Conservation (phyloP, 2,888 invertebrate species). For the Anthrax anthrax region DNA sequence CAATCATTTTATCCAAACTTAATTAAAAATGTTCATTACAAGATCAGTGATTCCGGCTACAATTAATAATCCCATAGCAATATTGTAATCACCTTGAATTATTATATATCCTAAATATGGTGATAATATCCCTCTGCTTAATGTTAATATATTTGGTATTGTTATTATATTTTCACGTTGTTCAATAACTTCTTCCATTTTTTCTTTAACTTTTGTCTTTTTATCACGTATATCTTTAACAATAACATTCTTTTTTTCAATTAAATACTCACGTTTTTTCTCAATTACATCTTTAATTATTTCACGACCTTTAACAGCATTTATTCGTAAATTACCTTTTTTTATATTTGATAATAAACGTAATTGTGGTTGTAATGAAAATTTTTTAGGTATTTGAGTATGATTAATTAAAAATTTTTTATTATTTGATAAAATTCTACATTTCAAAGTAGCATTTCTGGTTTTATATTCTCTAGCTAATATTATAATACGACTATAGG, state of each 20-base stretch:
- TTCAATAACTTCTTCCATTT: constrained; percentile 46
- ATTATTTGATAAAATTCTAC: too few relatives aligned
- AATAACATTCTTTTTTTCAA: constrained; percentile 45
- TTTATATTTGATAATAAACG: constrained; percentile 16
- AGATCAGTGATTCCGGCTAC: constrained; percentile 85
- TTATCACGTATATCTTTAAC: constrained; percentile 58
- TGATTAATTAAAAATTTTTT: too few relatives aligned
- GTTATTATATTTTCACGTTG: constrained; percentile 77
- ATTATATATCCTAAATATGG: constrained; percentile 86
- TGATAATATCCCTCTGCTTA: constrained; percentile 68
- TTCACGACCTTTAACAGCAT: constrained; percentile 36
- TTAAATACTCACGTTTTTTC: constrained; percentile 46
- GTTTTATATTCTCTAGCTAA: background rate
- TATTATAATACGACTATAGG: background rate
- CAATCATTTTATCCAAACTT: constrained; percentile 2
- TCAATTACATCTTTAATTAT: constrained; percentile 43
- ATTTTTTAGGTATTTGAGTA: too few relatives aligned
- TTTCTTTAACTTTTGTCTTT: constrained; percentile 56
- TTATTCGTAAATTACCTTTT: constrained; percentile 25
- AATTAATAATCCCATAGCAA: constrained; percentile 68
- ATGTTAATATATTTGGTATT: constrained; percentile 81
- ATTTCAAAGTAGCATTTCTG: too few relatives aligned
- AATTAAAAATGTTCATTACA: constrained; percentile 38
- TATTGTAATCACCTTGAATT: constrained; percentile 59
- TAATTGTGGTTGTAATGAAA: background rate